Conservation (phyloP, 2,888 invertebrate species). For the Hydroisotoma schaefferi region DNA sequence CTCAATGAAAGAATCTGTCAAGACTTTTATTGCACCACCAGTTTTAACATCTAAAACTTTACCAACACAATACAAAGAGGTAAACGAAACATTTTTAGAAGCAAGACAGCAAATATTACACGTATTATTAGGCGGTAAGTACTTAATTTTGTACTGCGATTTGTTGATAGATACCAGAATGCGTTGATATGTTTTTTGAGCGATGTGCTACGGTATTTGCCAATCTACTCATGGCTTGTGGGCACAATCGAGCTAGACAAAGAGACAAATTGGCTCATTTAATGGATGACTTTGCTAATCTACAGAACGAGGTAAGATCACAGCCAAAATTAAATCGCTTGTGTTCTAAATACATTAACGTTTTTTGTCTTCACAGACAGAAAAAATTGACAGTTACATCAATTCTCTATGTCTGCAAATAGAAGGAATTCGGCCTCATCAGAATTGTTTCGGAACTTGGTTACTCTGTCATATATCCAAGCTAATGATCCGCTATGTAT, state of each 20-base stretch:
- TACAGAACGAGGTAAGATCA: conserved; percentile 79
- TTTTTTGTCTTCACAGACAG: conserved; percentile 62
- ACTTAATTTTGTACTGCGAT: conserved; percentile 1
- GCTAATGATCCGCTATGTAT: conserved; percentile 88
- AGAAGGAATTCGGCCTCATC: conserved; percentile 67
- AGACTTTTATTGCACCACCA: conserved; percentile 84
- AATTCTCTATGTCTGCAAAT: conserved; percentile 66
- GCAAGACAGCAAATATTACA: background rate
- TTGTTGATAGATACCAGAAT: conserved; percentile 68
- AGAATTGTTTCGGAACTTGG: conserved; percentile 91
- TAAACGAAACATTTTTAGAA: conserved; percentile 48
- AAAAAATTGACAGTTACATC: conserved; percentile 80
- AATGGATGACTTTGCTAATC: conserved; percentile 81
- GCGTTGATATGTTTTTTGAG: conserved; percentile 80
- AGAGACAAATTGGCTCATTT: conserved; percentile 86
- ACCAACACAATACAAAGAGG: conserved; percentile 64
- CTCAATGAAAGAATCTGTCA: conserved; percentile 78
- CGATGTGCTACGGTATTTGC: conserved; percentile 84
- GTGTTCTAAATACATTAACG: background rate
- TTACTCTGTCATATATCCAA: conserved; percentile 87
- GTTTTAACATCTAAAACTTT: conserved; percentile 72
- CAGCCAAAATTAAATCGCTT: background rate
- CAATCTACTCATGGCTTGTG: conserved; percentile 79
- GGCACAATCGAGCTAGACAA: conserved; percentile 92
- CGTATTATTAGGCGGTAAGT: background rate